phyloP scores from a whole-genome alignment of 2,113 vertebrate genomes.

The Dasypus novemcinctus region DNA sequence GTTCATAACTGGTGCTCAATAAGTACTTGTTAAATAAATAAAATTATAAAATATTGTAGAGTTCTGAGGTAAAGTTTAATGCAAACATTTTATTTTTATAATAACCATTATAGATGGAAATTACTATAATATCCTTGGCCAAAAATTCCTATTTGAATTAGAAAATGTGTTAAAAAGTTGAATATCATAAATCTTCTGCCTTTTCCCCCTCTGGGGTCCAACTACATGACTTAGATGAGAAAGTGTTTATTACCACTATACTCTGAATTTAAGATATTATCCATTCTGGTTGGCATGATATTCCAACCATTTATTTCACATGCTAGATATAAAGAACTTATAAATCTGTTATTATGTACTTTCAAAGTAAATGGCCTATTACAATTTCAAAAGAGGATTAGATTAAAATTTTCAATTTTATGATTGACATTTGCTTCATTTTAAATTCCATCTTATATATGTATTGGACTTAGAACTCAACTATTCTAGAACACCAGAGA shows the following conservation, averaged over 20 bases:
- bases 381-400: neutral
- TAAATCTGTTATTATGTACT: neutral
- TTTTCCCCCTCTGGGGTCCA: neutral
- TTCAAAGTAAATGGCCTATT: neutral
- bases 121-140: neutral
- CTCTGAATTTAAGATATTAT: neutral
- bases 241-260: neutral
- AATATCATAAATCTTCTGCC: neutral
- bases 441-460: neutral
- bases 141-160: neutral
- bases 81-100: conserved; percentile 11
- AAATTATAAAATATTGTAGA: neutral
- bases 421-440: neutral
- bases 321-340: neutral
- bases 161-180: neutral
- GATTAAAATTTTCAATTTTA: neutral
- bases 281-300: neutral
- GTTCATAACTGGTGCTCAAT: neutral
- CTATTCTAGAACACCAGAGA: neutral
- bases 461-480: neutral
- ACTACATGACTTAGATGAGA: neutral
- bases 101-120: neutral
- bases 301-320: neutral
- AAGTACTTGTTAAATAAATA: neutral
- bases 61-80: neutral